Percentiles rank a stretch among this genome's conserved stretches.
Evolutionary conservation across 2,888 invertebrate species (phyloP).

Genomic region (Caenorhabditis zanzibari): DNA sequence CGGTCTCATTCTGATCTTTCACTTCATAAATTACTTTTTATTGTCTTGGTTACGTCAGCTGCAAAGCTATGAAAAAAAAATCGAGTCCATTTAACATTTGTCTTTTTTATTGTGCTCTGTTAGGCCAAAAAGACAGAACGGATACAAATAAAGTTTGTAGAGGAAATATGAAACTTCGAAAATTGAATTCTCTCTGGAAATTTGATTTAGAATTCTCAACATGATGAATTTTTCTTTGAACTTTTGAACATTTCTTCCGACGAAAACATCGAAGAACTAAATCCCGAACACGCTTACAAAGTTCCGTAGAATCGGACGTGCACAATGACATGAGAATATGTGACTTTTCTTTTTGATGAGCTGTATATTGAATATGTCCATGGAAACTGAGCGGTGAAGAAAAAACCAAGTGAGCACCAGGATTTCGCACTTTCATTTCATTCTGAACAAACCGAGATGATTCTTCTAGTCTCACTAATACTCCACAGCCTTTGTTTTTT

Average conservation of each 20-base stretch:
- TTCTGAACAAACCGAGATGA: neutral
- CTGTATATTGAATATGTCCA: neutral
- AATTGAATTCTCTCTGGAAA: neutral
- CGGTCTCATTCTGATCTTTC: conserved; percentile 39
- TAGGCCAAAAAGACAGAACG: too few relatives aligned
- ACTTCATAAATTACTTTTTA: conserved; percentile 37
- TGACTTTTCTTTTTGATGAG: neutral
- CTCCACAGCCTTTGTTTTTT: neutral
- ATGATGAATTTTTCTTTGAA: neutral
- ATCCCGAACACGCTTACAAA: neutral
- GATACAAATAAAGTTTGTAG: too few relatives aligned
- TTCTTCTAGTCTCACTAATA: neutral
- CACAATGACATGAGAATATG: neutral
- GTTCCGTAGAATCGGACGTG: neutral
- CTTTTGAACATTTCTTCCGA: neutral
- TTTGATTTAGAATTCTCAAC: too few relatives aligned
- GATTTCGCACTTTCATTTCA: neutral
- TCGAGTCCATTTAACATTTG: neutral
- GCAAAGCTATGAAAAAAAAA: neutral
- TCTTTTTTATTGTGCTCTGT: too few relatives aligned
- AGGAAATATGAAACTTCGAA: neutral
- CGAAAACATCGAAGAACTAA: too few relatives aligned
- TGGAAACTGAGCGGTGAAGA: conserved; percentile 1
- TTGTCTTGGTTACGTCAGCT: neutral
- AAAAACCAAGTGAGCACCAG: neutral